Percentiles rank a stretch among this genome's conserved stretches.
phyloP scores from a whole-genome alignment of 2,113 vertebrate species.

The Phylloscopus whistleri region DNA sequence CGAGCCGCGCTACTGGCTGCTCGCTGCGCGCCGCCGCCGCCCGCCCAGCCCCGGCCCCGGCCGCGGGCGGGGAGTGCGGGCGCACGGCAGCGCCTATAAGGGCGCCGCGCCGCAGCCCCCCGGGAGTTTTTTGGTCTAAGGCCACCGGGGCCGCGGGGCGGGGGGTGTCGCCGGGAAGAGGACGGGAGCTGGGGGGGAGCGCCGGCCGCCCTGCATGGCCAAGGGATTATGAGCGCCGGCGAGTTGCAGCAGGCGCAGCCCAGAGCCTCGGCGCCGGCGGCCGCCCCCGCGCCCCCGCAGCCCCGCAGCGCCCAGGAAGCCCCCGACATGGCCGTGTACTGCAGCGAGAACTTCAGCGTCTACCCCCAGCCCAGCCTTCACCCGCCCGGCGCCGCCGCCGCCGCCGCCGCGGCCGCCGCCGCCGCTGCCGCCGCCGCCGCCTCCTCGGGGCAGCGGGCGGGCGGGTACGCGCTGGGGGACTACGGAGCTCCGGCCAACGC shows the following conservation, averaged over 20 bases:
- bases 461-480: background rate
- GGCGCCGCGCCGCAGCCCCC: background rate
- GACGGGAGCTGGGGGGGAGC: background rate
- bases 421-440: background rate
- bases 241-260: conserved; percentile 13
- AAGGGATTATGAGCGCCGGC: conserved; percentile 39
- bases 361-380: background rate
- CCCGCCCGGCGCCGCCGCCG: background rate
- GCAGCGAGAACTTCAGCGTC: background rate
- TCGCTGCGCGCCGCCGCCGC: background rate
- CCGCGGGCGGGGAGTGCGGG: background rate
- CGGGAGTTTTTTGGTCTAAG: background rate
- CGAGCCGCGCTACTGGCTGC: background rate
- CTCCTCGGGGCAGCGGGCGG: background rate
- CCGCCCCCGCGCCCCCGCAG: conserved; percentile 59
- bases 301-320: background rate
- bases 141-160: background rate
- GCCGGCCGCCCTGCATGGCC: conserved; percentile 41
- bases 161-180: background rate
- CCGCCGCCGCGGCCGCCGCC: background rate
- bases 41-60: background rate
- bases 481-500: background rate
- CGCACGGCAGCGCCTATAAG: conserved; percentile 4
- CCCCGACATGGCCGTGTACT: background rate
- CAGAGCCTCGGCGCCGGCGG: conserved; percentile 68